Evolutionary conservation across 2,113 vertebrate genomes (phyloP).

Genomic region (Rutilus rutilus): DNA sequence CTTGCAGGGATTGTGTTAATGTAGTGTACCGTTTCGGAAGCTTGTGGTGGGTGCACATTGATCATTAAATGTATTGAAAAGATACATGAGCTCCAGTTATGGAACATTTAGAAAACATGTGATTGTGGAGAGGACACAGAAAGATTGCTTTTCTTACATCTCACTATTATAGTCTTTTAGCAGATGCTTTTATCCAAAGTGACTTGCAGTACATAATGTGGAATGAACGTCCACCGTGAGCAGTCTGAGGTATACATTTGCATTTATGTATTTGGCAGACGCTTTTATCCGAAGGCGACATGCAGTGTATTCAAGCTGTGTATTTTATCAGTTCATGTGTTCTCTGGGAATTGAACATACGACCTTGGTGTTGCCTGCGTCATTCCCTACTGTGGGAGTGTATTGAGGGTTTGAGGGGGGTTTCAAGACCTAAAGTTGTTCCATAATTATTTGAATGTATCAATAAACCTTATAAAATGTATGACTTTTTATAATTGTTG

Average conservation of each 20-base stretch:
- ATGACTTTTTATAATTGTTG: background rate
- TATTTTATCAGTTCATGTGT: background rate
- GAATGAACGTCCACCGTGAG: too few relatives aligned
- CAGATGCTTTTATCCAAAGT: background rate
- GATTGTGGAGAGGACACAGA: slow-evolving; percentile 4
- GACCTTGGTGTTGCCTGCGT: background rate
- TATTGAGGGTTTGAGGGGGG: background rate
- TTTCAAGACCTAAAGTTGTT: background rate
- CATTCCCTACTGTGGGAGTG: background rate
- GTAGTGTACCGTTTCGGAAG: background rate
- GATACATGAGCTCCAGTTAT: background rate
- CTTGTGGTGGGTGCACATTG: background rate
- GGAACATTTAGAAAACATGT: background rate
- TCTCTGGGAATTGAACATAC: background rate
- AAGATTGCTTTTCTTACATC: background rate
- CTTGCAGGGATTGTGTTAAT: background rate
- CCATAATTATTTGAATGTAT: background rate
- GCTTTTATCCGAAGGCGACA: background rate
- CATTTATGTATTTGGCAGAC: background rate
- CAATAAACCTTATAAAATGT: background rate
- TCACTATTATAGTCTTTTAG: background rate
- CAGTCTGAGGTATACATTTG: background rate
- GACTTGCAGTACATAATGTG: background rate
- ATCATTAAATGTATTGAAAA: slow-evolving; percentile 1
- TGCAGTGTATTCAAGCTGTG: background rate